A percentile compares a stretch with the other conserved stretches of the same genome.
Conservation (phyloP, 2,888 invertebrate genomes). For the Callyntrura sp. region DNA sequence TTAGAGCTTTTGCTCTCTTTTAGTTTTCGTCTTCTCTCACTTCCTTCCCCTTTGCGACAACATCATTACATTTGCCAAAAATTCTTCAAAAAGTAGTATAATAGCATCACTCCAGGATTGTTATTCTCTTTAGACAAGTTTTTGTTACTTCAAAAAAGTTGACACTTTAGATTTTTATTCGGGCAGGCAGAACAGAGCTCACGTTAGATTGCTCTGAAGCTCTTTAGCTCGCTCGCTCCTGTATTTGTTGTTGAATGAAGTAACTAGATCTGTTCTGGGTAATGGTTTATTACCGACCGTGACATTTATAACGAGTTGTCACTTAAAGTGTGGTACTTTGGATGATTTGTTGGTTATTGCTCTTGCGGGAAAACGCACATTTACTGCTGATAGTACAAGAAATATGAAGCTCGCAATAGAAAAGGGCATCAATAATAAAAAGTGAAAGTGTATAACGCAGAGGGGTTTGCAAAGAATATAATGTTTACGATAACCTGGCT, state of each 20-base stretch:
- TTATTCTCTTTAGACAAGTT: slow-evolving; percentile 73
- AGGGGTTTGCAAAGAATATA: background rate
- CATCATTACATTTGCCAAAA: slow-evolving; percentile 73
- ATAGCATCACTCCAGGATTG: slow-evolving; percentile 64
- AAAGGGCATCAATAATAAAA: slow-evolving; percentile 43
- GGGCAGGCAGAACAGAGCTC: background rate
- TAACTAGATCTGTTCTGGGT: slow-evolving; percentile 53
- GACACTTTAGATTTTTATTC: slow-evolving; percentile 70
- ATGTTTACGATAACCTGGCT: slow-evolving; percentile 38
- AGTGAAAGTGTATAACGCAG: slow-evolving; percentile 32
- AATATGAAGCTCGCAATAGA: slow-evolving; percentile 33
- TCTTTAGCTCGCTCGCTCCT: slow-evolving; percentile 12
- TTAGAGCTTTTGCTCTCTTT: slow-evolving; percentile 40
- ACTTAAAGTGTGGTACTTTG: slow-evolving; percentile 73
- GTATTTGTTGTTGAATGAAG: slow-evolving; percentile 45
- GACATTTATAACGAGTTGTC: slow-evolving; percentile 80
- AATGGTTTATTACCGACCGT: slow-evolving; percentile 78
- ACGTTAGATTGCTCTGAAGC: background rate
- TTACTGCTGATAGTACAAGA: slow-evolving; percentile 55
- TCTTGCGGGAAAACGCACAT: slow-evolving; percentile 77
- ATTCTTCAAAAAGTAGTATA: slow-evolving; percentile 65
- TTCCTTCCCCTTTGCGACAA: slow-evolving; percentile 63
- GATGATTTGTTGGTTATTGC: slow-evolving; percentile 80
- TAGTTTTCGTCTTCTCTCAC: slow-evolving; percentile 23
- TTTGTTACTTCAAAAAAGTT: slow-evolving; percentile 73